These are phyloP conservation scores for Polydesmus complanatus DNA, from an alignment of 2,888 invertebrate genomes.

Conservation along the genomic window DNA sequence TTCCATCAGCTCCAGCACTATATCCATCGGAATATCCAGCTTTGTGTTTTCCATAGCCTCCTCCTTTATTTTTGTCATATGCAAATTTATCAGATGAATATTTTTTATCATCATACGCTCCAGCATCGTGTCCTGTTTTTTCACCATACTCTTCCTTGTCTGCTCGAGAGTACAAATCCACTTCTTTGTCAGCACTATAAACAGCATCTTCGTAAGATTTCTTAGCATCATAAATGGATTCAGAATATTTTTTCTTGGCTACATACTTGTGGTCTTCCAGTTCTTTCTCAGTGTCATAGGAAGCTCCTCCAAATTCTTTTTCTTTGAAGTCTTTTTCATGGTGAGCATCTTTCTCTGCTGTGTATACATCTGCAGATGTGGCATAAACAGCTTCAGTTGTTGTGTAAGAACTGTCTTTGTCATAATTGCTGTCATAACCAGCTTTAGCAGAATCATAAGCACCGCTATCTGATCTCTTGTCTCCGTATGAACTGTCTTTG, in stretches of 20 bases:
- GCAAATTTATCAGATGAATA: no score
- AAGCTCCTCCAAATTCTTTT: neutral
- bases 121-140: neutral
- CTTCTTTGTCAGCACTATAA: neutral
- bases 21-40: no score
- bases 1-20: no score
- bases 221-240: neutral
- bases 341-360: neutral
- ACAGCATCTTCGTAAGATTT: constrained; percentile 4
- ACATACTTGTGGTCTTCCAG: neutral
- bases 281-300: neutral
- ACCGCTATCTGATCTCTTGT: no score
- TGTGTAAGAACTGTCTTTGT: neutral
- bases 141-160: neutral
- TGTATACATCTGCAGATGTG: neutral
- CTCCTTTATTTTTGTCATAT: no score
- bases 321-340: neutral
- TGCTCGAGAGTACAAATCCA: neutral
- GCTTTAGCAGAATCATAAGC: no score
- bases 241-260: neutral
- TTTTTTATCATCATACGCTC: neutral
- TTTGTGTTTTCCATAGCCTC: no score
- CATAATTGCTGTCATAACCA: neutral
- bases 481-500: no score
- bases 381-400: neutral